Evolutionary conservation across 1,140 invertebrate species (phyloP).

Genomic region (Papilio polyxenes): DNA sequence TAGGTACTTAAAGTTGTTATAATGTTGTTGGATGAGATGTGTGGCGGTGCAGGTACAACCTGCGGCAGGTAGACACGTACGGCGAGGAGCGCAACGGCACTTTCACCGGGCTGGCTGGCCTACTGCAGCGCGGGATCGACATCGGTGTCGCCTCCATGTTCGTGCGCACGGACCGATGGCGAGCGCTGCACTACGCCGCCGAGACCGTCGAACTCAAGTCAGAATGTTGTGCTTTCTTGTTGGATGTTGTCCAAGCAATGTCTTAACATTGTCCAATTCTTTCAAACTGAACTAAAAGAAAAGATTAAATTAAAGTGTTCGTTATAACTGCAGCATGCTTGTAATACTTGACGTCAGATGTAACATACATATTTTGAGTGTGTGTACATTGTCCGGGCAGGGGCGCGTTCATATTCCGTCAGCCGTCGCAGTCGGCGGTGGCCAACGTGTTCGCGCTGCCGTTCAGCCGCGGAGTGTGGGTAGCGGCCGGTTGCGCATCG

Average conservation of each 20-base stretch:
- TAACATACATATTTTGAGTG: background rate
- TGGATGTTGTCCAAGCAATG: too few relatives aligned
- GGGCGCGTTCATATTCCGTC: slow-evolving; percentile 82
- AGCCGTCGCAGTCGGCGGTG: slow-evolving; percentile 84
- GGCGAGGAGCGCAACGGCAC: slow-evolving; percentile 81
- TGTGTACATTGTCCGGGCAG: slow-evolving; percentile 43
- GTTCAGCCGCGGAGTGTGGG: slow-evolving; percentile 84
- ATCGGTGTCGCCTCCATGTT: slow-evolving; percentile 80
- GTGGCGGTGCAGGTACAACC: slow-evolving; percentile 66
- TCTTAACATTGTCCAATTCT: too few relatives aligned
- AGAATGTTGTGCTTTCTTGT: too few relatives aligned
- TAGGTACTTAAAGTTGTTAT: background rate
- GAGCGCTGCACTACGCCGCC: slow-evolving; percentile 76
- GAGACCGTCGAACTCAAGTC: slow-evolving; percentile 79
- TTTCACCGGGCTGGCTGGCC: slow-evolving; percentile 79
- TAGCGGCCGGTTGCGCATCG: slow-evolving; percentile 65
- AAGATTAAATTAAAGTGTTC: too few relatives aligned
- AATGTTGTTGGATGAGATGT: background rate
- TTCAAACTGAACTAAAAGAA: too few relatives aligned
- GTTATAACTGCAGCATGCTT: too few relatives aligned
- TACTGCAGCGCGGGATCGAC: slow-evolving; percentile 79
- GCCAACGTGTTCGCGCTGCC: slow-evolving; percentile 85
- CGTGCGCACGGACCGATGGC: slow-evolving; percentile 80
- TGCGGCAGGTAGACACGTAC: slow-evolving; percentile 78
- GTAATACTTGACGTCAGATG: too few relatives aligned